Conservation (phyloP, 2,113 vertebrate species). For the Antigone vipio region DNA sequence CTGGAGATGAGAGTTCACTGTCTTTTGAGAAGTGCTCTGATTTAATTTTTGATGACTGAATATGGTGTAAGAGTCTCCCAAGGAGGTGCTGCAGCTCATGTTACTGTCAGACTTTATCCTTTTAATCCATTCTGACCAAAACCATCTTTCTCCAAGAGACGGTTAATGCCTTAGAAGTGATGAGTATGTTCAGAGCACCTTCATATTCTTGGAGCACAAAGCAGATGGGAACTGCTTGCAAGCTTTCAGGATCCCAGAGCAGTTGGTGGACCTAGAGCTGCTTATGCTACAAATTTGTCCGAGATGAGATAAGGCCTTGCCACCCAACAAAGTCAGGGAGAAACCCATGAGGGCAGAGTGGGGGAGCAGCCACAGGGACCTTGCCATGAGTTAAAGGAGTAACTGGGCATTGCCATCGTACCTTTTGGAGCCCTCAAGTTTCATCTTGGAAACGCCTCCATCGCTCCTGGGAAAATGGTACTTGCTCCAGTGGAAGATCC, state of each 20-base stretch:
- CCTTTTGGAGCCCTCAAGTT: too few relatives aligned
- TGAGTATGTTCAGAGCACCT: neutral
- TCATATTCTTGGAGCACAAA: neutral
- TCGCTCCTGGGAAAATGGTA: neutral
- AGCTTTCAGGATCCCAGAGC: too few relatives aligned
- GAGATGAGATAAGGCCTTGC: neutral
- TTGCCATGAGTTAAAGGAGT: neutral
- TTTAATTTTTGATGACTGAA: neutral
- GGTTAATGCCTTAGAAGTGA: neutral
- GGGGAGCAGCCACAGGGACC: neutral
- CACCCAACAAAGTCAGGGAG: neutral
- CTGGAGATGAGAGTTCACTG: neutral
- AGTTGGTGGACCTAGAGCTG: neutral
- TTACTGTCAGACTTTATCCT: neutral
- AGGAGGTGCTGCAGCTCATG: neutral
- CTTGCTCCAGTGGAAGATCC: neutral
- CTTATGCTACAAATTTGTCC: accelerated
- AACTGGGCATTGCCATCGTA: neutral
- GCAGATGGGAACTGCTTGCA: neutral
- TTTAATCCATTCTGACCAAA: neutral
- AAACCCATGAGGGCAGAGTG: neutral
- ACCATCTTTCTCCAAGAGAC: neutral
- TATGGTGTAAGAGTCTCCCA: neutral
- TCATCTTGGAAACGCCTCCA: neutral
- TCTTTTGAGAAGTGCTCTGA: neutral